Base-by-base conservation (phyloP, 2,888 invertebrate genomes). In the Rhagophthalmus giganteus region DNA sequence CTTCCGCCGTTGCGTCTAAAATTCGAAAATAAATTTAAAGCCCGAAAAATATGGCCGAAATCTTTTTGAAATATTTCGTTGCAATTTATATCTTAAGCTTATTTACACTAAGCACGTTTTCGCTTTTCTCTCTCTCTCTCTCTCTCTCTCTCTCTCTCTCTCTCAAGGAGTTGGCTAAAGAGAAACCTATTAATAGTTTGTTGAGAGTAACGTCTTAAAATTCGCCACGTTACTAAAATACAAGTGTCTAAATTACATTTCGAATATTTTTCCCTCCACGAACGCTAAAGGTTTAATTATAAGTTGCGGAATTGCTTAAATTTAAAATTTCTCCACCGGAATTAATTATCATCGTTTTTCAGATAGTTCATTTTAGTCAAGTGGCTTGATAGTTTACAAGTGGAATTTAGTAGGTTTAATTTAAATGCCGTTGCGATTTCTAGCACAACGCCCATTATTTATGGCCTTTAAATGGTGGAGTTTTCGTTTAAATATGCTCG, bases 361-460 rank as follows among this genome's bases (percentile, higher is more conserved):
- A 7, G 44, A 50, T 39, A 44, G 38, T 44, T 50, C 38, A 50
- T 38, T 50, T 38, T 38, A 34, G 35, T 41, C 31, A 49, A 49
- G 31, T 41, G 31, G 38, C 25, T 48, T 44, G 38, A 33, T 50
- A 44, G 44, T 44, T 39, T 44, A 27, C 28, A 27, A 20, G 20
- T 10, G 31, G 14, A 44, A 44, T 39, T 44, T 50, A 50, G 13
- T 12, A 44, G 27, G 10, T 40, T 40, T 34, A 20, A 20, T 20
- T 20, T 20, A 20, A 20, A 20, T 20, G 7, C 20, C 20, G 7
- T 5, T 20, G 20, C 20, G 7, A 20, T 20, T 20, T 20, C 7
- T 20, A 7, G 20, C 20, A 7, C 4, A 20, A 20, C n/a, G n/a
- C n/a, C 3, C 20, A 20, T 20, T 20, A n/a, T 20, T 20, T 7